Conservation (phyloP, 2,113 vertebrate genomes). For the Eurystomus gularis region DNA sequence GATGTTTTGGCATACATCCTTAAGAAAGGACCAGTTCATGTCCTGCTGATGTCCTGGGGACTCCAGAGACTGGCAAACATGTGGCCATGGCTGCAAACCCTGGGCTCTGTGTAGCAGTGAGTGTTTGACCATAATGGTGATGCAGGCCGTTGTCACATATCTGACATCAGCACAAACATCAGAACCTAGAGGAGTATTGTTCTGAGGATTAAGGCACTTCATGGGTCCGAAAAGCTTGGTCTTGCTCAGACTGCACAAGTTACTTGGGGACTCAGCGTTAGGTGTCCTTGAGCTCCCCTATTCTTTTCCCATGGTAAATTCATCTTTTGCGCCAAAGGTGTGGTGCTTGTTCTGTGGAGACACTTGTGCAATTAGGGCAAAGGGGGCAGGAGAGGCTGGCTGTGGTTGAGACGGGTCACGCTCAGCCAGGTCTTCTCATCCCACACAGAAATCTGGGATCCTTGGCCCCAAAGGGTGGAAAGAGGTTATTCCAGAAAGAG, state of each 20-base stretch:
- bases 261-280: rapidly evolving
- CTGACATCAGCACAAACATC: neutral
- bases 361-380: neutral
- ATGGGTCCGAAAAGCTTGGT: neutral
- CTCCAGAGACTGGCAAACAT: neutral
- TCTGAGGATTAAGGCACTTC: neutral
- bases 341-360: neutral
- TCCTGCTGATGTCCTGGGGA: neutral
- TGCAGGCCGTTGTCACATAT: neutral
- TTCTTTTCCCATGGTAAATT: neutral
- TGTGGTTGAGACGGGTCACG: neutral
- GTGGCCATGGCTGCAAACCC: neutral
- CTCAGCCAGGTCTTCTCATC: neutral
- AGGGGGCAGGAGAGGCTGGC: neutral
- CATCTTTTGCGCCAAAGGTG: neutral
- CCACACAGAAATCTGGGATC: neutral
- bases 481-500: neutral
- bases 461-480: neutral
- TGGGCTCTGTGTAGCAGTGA: too few relatives aligned
- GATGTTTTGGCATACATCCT: neutral
- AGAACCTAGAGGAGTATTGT: neutral
- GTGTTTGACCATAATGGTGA: rapidly evolving
- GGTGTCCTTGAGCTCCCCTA: neutral
- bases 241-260: neutral
- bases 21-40: neutral